Base-by-base conservation (phyloP, 2,888 invertebrate genomes). In the Parascotia fuliginaria region DNA sequence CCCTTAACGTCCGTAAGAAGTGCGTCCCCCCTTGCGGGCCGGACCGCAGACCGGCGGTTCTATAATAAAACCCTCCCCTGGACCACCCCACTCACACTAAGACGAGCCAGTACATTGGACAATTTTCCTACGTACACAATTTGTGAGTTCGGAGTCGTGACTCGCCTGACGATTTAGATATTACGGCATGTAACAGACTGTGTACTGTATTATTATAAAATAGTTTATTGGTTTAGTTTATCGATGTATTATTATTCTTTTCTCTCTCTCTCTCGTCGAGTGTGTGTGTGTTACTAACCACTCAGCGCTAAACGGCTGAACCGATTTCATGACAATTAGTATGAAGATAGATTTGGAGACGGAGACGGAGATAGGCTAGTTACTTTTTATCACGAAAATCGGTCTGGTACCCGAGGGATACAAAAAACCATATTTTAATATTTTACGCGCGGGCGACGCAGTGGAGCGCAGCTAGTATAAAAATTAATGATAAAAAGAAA, bases 101-200 rank as follows among this genome's bases (percentile, higher is more conserved):
- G 89, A 89, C 83, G 81, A 75, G 67, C 73, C 64, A 77, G 79
- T 83, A 83, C 85, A 88, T 88, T 84, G 87, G 86, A 86, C 87
- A 85, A 91, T 89, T 90, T 87, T 88, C 89, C 77, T 75, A 58
- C 73, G 77, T 64, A 71, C 74, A 77, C 65, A 61, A 69, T 65
- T 70, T 65, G 65, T 58, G 73, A 73, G 42, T 42, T 42, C 28
- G 9, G 29, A 36, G 67, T 79, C 85, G 88, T 86, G 87, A 87
- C 89, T 87, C 65, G 86, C 67, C 75, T 87, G 73, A 71, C 79
- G 81, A 89, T 87, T 87, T 75, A 64, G 74, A 77, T 78, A 78
- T 80, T 76, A 76, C 53, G 24, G 9, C 7, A 37, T 47, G 27
- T 42, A 12, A 46, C 15, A 33, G 13, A 9, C 19, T n/a, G 3